Base-by-base conservation (phyloP, 2,797 vertebrate species). In the Peromyscus melanophrys region DNA sequence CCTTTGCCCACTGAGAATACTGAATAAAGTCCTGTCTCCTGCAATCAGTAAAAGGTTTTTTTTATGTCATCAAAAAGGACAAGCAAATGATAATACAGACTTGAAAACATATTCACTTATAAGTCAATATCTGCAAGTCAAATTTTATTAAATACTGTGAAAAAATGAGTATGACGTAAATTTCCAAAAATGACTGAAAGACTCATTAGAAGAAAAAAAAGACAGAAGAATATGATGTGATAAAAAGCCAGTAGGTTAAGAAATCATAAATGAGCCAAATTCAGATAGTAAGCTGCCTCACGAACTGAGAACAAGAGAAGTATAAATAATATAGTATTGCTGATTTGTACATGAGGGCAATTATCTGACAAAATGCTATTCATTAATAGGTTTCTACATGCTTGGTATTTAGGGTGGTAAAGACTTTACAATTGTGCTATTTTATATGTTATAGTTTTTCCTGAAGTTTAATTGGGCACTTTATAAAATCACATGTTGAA, bases 401-500 rank as follows among this genome's bases (percentile, higher is more conserved):
- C 16, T 27, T 55, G 23, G 34, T 82, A 2, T 31, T 78, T 37
- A 69, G 3, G 7, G 34, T 63, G 40, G 21, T 40, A 34, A 31
- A 91, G 17, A 12, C 5, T n/a, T 84, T 27, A 52, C 5, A 34
- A 52, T 25, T 19, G 43, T 67, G 10, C 21, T 85, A 65, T 67
- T 95, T 59, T 37, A 76, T 40, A 23, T 13, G 6, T 83, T 93
- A 34, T 2, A n/a, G 14, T 34, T 61, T 76, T 91, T 75, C 29
- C 19, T 31, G 40, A 12, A 0, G 19, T 31, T 19, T 25, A 78
- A 12, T 85, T 83, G 73, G 21, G 19, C 43, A 19, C 59, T 81
- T 92, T n/a, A 29, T 81, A 65, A 88, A 92, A 40, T 89, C 7
- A 87, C 6, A 40, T 77, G 46, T 92, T 71, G 55, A 85, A 52